phyloP scores from a whole-genome alignment of 1,140 invertebrate genomes.

The Forficula auricularia region DNA sequence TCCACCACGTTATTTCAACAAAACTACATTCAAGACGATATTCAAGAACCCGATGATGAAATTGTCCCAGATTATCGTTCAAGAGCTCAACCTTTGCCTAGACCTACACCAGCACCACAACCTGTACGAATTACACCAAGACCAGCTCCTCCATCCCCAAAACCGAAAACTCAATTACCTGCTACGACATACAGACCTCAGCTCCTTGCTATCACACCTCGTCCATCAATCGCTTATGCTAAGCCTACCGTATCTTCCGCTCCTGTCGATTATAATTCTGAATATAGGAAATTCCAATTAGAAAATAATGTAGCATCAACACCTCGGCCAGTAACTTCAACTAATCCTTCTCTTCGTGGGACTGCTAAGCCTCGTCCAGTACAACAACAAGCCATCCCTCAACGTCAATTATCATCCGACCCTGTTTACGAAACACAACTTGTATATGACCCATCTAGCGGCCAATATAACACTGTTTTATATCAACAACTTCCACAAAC shows the following conservation, averaged over 20 bases:
- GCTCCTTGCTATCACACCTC: conserved; percentile 27
- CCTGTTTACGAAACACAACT: conserved; percentile 58
- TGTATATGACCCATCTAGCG: conserved; percentile 55
- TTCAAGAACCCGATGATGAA: conserved; percentile 27
- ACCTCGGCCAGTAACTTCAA: conserved; percentile 1
- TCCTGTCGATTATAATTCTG: conserved; percentile 48
- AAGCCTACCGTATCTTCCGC: conserved; percentile 20
- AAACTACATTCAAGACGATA: conserved; percentile 17
- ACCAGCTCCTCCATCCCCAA: conserved; percentile 28
- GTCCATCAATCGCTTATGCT: conserved; percentile 11
- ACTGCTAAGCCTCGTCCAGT: background rate
- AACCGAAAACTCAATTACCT: conserved; percentile 40
- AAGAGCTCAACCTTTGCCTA: conserved; percentile 15
- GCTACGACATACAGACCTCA: conserved; percentile 46
- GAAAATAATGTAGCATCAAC: conserved; percentile 42
- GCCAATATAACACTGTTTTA: conserved; percentile 60
- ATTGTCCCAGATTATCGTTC: conserved; percentile 27
- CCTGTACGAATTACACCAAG: conserved; percentile 24
- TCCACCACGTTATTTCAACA: conserved; percentile 22
- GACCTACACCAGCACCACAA: conserved; percentile 15
- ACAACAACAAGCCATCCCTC: conserved; percentile 19
- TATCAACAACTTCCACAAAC: conserved; percentile 58
- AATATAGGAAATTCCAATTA: conserved; percentile 58
- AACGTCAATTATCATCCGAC: conserved; percentile 25
- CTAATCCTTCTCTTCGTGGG: background rate